Percentiles rank a stretch among this genome's conserved stretches.
Conservation (phyloP, 2,888 invertebrate species). For the Troides helena region DNA sequence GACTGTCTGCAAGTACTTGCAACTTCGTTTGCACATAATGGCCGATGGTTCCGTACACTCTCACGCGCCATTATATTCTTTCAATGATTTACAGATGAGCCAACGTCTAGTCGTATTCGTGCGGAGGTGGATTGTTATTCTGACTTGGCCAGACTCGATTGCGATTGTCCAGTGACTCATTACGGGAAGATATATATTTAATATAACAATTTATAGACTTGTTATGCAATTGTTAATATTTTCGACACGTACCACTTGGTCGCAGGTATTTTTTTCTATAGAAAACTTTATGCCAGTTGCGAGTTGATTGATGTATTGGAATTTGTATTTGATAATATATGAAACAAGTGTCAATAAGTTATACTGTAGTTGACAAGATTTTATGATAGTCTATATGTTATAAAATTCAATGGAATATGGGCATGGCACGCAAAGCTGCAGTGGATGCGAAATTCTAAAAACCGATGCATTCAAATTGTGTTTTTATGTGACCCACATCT, state of each 20-base stretch:
- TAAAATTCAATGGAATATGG: background rate
- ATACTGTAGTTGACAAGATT: background rate
- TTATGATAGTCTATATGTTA: slow-evolving; percentile 1
- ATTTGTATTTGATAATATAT: background rate
- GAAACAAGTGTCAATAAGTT: no score
- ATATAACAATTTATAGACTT: slow-evolving; percentile 19
- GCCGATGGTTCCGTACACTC: slow-evolving; percentile 33
- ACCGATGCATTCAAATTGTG: slow-evolving; percentile 33
- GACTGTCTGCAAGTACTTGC: slow-evolving; percentile 37
- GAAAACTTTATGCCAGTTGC: background rate
- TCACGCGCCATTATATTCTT: slow-evolving; percentile 28
- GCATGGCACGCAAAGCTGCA: slow-evolving; percentile 11
- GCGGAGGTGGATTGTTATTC: slow-evolving; percentile 30
- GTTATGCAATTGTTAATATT: slow-evolving; percentile 19
- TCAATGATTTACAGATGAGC: slow-evolving; percentile 40
- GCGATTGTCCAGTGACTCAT: slow-evolving; percentile 28
- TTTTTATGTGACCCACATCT: slow-evolving; percentile 76
- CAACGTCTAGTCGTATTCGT: slow-evolving; percentile 40
- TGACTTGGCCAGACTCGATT: slow-evolving; percentile 11
- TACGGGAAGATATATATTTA: slow-evolving; percentile 23
- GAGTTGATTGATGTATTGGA: no score
- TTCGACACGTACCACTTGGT: slow-evolving; percentile 14
- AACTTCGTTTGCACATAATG: slow-evolving; percentile 43
- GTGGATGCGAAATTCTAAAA: slow-evolving; percentile 9
- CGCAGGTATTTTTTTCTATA: slow-evolving; percentile 3